Conservation (phyloP, 1,140 invertebrate genomes). For the Hyposmocoma kahamanoa region DNA sequence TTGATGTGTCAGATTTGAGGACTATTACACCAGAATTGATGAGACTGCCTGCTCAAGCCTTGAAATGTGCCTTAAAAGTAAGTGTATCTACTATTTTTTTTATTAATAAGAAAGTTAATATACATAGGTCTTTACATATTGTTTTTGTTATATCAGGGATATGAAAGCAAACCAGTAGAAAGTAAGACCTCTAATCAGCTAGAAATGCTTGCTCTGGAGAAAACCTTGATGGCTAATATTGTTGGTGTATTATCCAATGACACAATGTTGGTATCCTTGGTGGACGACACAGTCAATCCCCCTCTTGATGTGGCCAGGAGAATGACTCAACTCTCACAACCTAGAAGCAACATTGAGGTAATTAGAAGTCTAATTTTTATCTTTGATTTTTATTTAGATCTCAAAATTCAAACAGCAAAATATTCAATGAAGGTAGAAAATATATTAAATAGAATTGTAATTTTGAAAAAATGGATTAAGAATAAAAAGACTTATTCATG, state of each 20-base stretch:
- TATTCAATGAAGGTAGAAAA: too few species aligned
- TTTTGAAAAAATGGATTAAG: too few species aligned
- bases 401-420: too few species aligned
- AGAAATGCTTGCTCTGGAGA: conserved; percentile 64
- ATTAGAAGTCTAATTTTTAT: too few species aligned
- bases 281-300: conserved; percentile 52
- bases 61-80: conserved; percentile 80
- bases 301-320: conserved; percentile 52
- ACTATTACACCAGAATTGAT: conserved; percentile 79
- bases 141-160: conserved; percentile 34
- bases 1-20: conserved; percentile 74
- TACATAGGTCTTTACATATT: background rate
- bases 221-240: conserved; percentile 52
- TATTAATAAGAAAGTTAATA: conserved; percentile 2
- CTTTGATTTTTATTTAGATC: conserved; percentile 4
- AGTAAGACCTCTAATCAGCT: conserved; percentile 60
- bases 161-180: conserved; percentile 56
- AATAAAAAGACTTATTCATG: too few species aligned
- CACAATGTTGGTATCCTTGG: conserved; percentile 56
- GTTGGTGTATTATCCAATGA: conserved; percentile 50
- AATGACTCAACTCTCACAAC: conserved; percentile 60
- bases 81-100: conserved; percentile 12
- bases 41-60: conserved; percentile 80
- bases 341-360: conserved; percentile 55
- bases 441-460: too few species aligned